Percentiles rank a stretch among this genome's conserved stretches.
phyloP scores from a whole-genome alignment of 2,113 vertebrate species.

The Pica pica region DNA sequence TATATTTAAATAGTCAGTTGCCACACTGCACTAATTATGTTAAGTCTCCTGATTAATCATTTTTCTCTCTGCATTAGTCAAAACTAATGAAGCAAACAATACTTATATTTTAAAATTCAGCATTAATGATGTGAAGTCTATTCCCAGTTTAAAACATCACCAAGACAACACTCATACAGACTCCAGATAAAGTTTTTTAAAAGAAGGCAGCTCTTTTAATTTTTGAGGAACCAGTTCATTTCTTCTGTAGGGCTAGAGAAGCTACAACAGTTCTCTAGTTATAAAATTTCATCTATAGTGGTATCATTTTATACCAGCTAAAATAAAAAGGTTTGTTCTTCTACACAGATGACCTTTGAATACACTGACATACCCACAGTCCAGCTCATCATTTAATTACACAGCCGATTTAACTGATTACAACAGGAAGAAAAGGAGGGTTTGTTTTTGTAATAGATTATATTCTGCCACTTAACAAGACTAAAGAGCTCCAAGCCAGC shows the following conservation, averaged over 20 bases:
- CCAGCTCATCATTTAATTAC: conserved; percentile 30
- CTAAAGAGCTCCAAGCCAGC: background rate
- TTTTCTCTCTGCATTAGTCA: conserved; percentile 27
- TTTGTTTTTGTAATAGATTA: background rate
- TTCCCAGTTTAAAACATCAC: background rate
- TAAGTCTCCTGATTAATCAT: conserved; percentile 12
- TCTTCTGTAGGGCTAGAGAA: background rate
- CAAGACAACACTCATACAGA: background rate
- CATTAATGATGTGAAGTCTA: background rate
- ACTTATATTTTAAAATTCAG: background rate
- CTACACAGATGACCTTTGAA: background rate
- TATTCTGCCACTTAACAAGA: background rate
- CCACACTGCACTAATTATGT: background rate
- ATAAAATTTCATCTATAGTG: background rate
- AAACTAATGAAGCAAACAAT: conserved; percentile 29
- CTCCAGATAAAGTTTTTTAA: background rate
- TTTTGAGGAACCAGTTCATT: background rate
- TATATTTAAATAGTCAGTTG: background rate
- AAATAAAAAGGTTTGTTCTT: background rate
- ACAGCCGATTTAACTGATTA: conserved; percentile 20
- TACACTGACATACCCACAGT: background rate
- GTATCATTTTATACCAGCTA: background rate
- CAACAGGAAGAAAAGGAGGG: background rate
- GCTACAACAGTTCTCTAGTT: background rate
- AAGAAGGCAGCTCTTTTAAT: fast-evolving